Evolutionary conservation across 2,888 invertebrate genomes (phyloP).

Genomic region (Dolomedes plantarius): DNA sequence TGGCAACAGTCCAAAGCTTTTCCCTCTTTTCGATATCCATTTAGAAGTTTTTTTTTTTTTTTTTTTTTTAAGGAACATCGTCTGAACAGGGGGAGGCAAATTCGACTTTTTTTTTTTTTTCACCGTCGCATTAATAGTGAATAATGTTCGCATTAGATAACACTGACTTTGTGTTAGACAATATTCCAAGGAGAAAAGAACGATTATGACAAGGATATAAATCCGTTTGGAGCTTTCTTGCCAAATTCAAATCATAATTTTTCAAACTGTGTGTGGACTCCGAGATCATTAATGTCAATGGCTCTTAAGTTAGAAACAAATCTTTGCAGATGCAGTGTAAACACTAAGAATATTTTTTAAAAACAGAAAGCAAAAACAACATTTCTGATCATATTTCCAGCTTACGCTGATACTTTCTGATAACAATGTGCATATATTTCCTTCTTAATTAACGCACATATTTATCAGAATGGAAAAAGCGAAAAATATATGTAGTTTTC

Average conservation of each 20-base stretch:
- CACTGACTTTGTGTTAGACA: background rate
- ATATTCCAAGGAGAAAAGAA: background rate
- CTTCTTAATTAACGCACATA: too few species aligned
- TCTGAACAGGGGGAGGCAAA: background rate
- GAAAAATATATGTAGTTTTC: too few species aligned
- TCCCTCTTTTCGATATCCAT: background rate
- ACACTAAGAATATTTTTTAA: too few species aligned
- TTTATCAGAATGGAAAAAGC: too few species aligned
- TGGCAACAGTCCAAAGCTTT: background rate
- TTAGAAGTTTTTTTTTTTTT: background rate
- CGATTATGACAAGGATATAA: background rate
- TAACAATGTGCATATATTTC: too few species aligned
- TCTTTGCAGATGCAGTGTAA: too few species aligned
- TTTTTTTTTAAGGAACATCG: background rate
- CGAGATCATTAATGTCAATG: too few species aligned
- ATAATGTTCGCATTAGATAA: conserved; percentile 17
- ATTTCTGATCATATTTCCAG: too few species aligned
- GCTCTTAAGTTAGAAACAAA: too few species aligned
- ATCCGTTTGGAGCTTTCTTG: background rate
- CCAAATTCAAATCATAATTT: background rate
- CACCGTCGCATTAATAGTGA: background rate
- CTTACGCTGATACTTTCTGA: too few species aligned
- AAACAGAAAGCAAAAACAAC: too few species aligned
- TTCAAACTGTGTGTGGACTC: background rate
- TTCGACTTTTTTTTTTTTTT: background rate